Evolutionary conservation across 37 sponge, comb jelly and placozoan genomes (phyloP).

Genomic region (Ephydatia muelleri): DNA sequence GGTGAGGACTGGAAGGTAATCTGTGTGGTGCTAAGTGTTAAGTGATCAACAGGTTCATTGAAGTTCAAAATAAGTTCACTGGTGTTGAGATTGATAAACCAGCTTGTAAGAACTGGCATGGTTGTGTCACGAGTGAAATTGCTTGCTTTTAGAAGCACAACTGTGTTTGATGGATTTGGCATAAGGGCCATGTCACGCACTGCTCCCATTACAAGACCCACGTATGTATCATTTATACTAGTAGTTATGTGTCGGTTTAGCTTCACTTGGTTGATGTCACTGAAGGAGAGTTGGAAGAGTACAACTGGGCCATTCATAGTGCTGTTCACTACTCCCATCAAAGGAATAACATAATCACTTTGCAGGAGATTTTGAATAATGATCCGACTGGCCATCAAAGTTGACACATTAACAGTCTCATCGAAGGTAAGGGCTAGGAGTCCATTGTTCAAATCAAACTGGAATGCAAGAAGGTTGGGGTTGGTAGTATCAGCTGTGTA

Average conservation of each 20-base stretch:
- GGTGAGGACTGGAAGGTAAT: slow-evolving; percentile 79
- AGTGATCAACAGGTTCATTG: slow-evolving; percentile 84
- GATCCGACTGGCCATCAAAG: slow-evolving; percentile 45
- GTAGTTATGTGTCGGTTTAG: slow-evolving; percentile 51
- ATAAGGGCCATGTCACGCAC: slow-evolving; percentile 68
- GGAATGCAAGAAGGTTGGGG: slow-evolving; percentile 67
- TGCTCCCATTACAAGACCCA: slow-evolving; percentile 42
- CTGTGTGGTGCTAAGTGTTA: slow-evolving; percentile 43
- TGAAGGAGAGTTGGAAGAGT: slow-evolving; percentile 26
- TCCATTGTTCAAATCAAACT: slow-evolving; percentile 85
- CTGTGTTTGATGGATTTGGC: slow-evolving; percentile 46
- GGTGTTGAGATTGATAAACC: slow-evolving; percentile 63
- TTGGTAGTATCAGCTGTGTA: slow-evolving; percentile 63
- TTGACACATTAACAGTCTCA: slow-evolving; percentile 81
- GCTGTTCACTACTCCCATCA: slow-evolving; percentile 16
- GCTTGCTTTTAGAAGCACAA: background rate
- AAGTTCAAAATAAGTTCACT: slow-evolving; percentile 77
- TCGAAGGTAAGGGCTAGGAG: slow-evolving; percentile 74
- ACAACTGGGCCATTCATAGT: slow-evolving; percentile 64
- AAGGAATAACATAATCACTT: background rate
- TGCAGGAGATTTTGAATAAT: slow-evolving; percentile 57
- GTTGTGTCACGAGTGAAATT: slow-evolving; percentile 76
- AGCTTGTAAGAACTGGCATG: slow-evolving; percentile 48
- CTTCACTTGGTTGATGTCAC: slow-evolving; percentile 79
- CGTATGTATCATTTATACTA: slow-evolving; percentile 41